A percentile compares a stretch with the other conserved stretches of the same genome.
Conservation (phyloP, 1,140 invertebrate genomes). For the Acromyrmex heyeri region DNA sequence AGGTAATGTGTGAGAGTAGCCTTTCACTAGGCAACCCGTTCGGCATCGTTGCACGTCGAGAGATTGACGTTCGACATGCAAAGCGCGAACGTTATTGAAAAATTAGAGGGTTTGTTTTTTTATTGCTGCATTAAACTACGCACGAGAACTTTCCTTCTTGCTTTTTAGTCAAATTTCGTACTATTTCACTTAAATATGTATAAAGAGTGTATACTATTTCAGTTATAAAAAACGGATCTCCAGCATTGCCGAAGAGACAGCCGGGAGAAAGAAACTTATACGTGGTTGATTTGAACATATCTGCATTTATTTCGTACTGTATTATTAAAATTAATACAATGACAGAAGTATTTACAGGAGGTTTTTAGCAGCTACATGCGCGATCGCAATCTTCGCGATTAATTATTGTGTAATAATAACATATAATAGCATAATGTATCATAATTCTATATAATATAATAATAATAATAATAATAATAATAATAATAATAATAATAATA, state of each 20-base stretch:
- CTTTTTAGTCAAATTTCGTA: too few relatives aligned
- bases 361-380: slow-evolving; percentile 75
- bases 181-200: too few relatives aligned
- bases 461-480: slow-evolving; percentile 24
- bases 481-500: slow-evolving; percentile 60
- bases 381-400: slow-evolving; percentile 73
- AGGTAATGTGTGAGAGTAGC: background rate
- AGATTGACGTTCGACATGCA: background rate
- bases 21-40: slow-evolving; percentile 40
- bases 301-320: slow-evolving; percentile 80
- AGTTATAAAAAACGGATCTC: too few relatives aligned
- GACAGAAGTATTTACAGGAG: slow-evolving; percentile 81
- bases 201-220: too few relatives aligned
- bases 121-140: too few relatives aligned
- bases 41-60: background rate
- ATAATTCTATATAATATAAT: slow-evolving; percentile 53
- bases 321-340: slow-evolving; percentile 85
- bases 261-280: background rate
- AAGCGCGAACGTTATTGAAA: background rate
- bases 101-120: background rate
- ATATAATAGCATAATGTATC: slow-evolving; percentile 68
- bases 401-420: slow-evolving; percentile 74
- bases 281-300: slow-evolving; percentile 69
- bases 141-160: too few relatives aligned
- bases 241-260: slow-evolving; percentile 26